Evolutionary conservation across 2,113 vertebrate genomes (phyloP).

Genomic region (Camelus dromedarius): DNA sequence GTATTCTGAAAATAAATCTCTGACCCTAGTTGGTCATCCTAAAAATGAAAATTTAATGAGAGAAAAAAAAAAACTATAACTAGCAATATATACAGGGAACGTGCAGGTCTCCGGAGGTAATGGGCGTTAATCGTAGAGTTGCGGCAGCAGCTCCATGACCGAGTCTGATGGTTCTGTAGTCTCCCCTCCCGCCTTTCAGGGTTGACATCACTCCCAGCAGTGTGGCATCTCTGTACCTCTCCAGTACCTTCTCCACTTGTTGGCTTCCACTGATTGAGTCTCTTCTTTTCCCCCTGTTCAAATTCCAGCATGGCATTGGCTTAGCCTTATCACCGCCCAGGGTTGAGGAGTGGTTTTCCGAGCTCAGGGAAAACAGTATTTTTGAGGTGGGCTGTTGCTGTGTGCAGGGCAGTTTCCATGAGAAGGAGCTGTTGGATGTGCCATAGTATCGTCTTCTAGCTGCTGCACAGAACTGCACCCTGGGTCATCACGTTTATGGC

Average conservation of each 20-base stretch:
- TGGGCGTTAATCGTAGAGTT: neutral
- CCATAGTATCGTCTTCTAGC: neutral
- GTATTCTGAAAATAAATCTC: conserved; percentile 48
- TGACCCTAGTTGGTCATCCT: neutral
- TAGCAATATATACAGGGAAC: neutral
- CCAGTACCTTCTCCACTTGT: neutral
- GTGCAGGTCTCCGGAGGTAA: neutral
- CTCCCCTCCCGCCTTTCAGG: neutral
- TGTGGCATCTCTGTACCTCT: neutral
- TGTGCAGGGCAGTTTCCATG: neutral
- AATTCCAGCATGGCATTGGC: neutral
- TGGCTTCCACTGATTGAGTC: neutral
- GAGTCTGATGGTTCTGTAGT: neutral
- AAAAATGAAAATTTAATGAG: conserved; percentile 53
- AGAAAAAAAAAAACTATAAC: neutral
- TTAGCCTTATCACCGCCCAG: neutral
- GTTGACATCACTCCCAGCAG: neutral
- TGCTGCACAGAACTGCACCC: neutral
- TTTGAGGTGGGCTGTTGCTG: neutral
- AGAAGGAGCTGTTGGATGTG: neutral
- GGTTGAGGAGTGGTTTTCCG: neutral
- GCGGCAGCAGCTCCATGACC: neutral
- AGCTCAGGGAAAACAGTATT: neutral
- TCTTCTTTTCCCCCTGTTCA: neutral
- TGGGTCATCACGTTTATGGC: fast-evolving